These are phyloP conservation scores for Gavia stellata DNA, from an alignment of 2,113 vertebrate genomes.

Conservation along the genomic window DNA sequence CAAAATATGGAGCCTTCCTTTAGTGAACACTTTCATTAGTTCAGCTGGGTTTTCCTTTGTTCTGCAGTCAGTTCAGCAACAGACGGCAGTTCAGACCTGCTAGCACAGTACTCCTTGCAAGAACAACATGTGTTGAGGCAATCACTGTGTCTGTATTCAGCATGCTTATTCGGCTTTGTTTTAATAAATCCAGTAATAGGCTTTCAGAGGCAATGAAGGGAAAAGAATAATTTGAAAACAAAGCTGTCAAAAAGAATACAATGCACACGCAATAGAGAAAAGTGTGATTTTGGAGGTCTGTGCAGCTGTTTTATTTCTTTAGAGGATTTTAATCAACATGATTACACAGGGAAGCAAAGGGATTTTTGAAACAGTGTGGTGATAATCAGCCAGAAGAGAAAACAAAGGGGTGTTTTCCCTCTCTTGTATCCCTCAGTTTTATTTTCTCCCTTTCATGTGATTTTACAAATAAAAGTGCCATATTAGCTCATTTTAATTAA, in stretches of 20 bases:
- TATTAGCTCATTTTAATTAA: conserved; percentile 70
- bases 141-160: conserved; percentile 1
- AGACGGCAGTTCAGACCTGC: background rate
- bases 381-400: background rate
- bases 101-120: background rate
- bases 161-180: conserved; percentile 30
- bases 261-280: background rate
- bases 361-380: conserved; percentile 5
- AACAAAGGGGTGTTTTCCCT: conserved; percentile 32
- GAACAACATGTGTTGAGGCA: conserved; percentile 31
- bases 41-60: background rate
- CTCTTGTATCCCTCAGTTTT: background rate
- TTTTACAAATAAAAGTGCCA: conserved; percentile 36
- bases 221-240: conserved; percentile 40
- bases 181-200: conserved; percentile 48
- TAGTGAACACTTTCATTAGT: background rate
- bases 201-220: conserved; percentile 29
- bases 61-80: background rate
- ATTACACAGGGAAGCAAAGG: conserved; percentile 7
- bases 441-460: conserved; percentile 51
- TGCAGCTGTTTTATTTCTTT: conserved; percentile 51
- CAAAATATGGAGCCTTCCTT: background rate
- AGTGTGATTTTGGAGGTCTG: conserved; percentile 26
- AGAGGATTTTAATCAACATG: conserved; percentile 48
- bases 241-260: conserved; percentile 30